Base-by-base conservation (phyloP, 1,140 invertebrate genomes). In the Platyscapa corneri region DNA sequence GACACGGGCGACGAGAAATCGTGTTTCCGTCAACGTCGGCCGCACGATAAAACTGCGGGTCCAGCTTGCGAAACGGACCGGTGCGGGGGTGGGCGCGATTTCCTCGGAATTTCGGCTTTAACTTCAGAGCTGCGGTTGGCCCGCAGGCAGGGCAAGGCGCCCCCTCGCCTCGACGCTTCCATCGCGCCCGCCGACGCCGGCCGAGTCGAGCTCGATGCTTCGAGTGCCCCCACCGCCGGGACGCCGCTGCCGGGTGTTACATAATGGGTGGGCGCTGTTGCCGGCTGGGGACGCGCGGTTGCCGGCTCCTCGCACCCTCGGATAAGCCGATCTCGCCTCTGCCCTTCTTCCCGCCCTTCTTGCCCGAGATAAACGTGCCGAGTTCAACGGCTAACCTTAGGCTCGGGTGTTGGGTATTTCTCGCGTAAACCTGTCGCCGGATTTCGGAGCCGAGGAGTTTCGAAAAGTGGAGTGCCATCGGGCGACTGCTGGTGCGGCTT, bases 221-320 rank as follows among this genome's bases (percentile, higher is more conserved):
- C 88, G 80, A 82, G 87, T 86, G 88, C 88, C 88, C 88, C 88
- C 88, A 84, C 86, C 88, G 81, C 88, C 84, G 78, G 84, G 83
- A 86, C 86, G 84, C 89, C 89, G 90, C 91, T 92, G 91, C 91
- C 91, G 91, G 91, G 91, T 92, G 91, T 92, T 92, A 92, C 91
- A 91, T 92, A 92, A 92, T 92, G 90, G 91, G 86, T 87, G 87
- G 37, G 87, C 93, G 86, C 83, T 86, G 93, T 93, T 93, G 93
- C 91, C 93, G 88, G 81, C 82, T 93, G 87, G 37, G 30, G 42
- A 16, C 39, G 23, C 80, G 76, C 76, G 32, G 76, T 78, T 78
- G 76, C 76, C 76, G 32, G 76, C 30, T 78, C 30, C 8, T 32
- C 75, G 37, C 34, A 39, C 76, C 70, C 46, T 67, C 81, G 23